phyloP scores from a whole-genome alignment of 37 sponge, comb jelly and placozoan species.

The Haliclona indistincta region DNA sequence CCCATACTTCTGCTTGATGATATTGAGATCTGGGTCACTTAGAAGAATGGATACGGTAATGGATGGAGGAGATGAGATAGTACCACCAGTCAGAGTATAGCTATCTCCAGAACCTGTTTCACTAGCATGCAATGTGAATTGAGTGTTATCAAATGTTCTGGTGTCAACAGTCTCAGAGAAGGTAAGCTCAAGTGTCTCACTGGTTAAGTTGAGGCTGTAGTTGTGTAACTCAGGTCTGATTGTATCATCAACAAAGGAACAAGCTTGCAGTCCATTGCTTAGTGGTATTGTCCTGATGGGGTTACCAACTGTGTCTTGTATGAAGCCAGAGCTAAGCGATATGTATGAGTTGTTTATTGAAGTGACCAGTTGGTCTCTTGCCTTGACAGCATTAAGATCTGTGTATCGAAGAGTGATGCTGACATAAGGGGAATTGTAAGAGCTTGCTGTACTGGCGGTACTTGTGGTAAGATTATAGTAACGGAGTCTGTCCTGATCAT shows the following conservation, averaged over 20 bases:
- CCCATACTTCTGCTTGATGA: conserved; percentile 52
- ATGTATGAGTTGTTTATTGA: conserved; percentile 42
- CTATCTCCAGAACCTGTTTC: neutral
- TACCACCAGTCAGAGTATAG: conserved; percentile 73
- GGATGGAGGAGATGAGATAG: conserved; percentile 8
- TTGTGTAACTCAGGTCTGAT: conserved; percentile 48
- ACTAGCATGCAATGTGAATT: conserved; percentile 39
- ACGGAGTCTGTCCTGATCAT: conserved; percentile 22
- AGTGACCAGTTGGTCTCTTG: conserved; percentile 53
- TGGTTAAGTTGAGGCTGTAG: conserved; percentile 65
- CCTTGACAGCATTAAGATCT: conserved; percentile 86
- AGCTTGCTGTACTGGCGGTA: conserved; percentile 16
- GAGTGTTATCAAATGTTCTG: conserved; percentile 55
- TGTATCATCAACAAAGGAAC: conserved; percentile 34
- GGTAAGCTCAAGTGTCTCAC: conserved; percentile 56
- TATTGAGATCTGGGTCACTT: conserved; percentile 68
- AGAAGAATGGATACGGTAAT: conserved; percentile 32
- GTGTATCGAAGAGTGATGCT: conserved; percentile 33
- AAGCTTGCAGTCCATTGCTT: conserved; percentile 20
- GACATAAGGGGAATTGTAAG: conserved; percentile 50
- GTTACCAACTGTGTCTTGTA: conserved; percentile 69
- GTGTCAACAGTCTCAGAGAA: conserved; percentile 84
- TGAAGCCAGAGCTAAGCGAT: conserved; percentile 24
- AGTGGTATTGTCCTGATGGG: conserved; percentile 21
- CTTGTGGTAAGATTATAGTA: conserved; percentile 43